Base-by-base conservation (phyloP, 92 coral and sea anemone genomes). In the Parazoanthus swiftii region DNA sequence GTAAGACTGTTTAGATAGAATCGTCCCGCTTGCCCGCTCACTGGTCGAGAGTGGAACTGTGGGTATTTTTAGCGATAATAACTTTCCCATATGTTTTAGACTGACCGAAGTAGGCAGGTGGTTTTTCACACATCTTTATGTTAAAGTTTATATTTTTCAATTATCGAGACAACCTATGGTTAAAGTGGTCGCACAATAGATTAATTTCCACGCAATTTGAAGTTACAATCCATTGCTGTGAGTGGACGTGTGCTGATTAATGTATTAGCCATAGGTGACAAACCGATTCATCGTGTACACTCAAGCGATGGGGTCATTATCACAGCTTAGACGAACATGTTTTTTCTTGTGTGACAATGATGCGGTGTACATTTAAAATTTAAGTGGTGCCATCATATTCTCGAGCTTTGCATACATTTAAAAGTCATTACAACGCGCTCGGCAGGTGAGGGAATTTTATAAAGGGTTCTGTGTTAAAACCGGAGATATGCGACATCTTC, bases 371-470 rank as follows among this genome's bases (percentile, higher is more conserved):
- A 70, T 84, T 84, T 84, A 84, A 84, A 84, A 84, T 84, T 84
- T 70, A 84, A 84, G 79, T 84, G 87, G 68, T 84, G 87, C 87
- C 87, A 84, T 84, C 67, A 37, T 20, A 38, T 37, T 68, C 76
- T 50, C 74, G 59, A 59, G 58, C 85, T 85, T 74, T 88, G 94
- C 89, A 85, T 93, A 90, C 91, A 92, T 91, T 89, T 91, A 91
- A 90, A 94, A 91, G 98, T 93, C 98, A 91, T 93, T 85, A 94
- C 81, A 90, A 89, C 82, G 74, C 82, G 65, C 70, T 79, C 93
- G 89, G 86, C 98, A 94, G 98, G 95, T 94, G 98, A 80, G 86
- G 26, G 18, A 48, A 86, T 14, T 42, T 81, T 58, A 46, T 43
- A 26, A 35, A 20, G 85, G 67, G 66, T 23, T 46, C 20, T 84